Evolutionary conservation across 2,888 invertebrate genomes (phyloP).

Genomic region (Idaea biselata): DNA sequence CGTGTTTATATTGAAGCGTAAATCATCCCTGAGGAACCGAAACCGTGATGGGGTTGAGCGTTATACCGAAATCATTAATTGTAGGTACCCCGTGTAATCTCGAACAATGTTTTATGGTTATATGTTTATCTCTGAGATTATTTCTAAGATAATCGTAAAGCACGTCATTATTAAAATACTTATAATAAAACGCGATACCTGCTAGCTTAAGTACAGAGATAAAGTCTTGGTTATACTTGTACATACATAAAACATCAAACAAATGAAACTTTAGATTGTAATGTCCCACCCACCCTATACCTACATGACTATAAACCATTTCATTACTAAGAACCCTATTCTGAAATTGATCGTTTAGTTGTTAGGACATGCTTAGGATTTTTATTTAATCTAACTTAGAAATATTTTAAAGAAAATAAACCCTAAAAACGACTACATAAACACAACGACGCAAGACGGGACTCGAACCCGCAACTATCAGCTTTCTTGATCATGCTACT

Average conservation of each 20-base stretch:
- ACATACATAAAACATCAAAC: slow-evolving; percentile 20
- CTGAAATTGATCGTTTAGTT: background rate
- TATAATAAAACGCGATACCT: slow-evolving; percentile 44
- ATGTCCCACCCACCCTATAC: background rate
- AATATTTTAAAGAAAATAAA: no score
- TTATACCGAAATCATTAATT: slow-evolving; percentile 12
- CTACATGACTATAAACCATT: background rate
- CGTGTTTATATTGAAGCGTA: slow-evolving; percentile 52
- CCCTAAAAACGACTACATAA: no score
- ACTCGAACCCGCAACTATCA: no score
- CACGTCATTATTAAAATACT: slow-evolving; percentile 46
- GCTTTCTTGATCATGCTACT: no score
- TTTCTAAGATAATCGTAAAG: slow-evolving; percentile 39
- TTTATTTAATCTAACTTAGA: no score
- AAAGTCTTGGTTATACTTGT: slow-evolving; percentile 33
- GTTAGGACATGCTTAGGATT: background rate
- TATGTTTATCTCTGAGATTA: slow-evolving; percentile 30
- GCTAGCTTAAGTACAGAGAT: slow-evolving; percentile 38
- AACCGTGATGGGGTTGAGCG: slow-evolving; percentile 33
- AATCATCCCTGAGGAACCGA: slow-evolving; percentile 34
- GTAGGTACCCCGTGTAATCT: slow-evolving; percentile 21
- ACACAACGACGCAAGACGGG: no score
- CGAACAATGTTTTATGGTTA: slow-evolving; percentile 29
- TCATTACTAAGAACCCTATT: background rate
- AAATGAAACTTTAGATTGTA: slow-evolving; percentile 2